These are phyloP conservation scores for Dicaeum eximium DNA, from an alignment of 2,113 vertebrate genomes.

Conservation along the genomic window DNA sequence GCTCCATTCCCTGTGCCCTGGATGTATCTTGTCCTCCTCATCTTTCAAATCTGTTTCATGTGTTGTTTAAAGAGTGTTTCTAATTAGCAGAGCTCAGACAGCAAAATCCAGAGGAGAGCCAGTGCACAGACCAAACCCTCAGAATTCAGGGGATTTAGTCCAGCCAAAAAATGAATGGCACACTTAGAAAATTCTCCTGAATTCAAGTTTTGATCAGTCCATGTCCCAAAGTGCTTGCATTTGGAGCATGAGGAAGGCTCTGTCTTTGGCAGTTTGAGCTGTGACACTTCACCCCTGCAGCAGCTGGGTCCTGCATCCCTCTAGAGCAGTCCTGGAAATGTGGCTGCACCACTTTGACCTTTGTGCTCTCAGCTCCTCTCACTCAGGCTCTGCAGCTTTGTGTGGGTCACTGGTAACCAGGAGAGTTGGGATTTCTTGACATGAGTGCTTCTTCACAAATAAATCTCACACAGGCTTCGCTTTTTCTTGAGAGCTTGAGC, in stretches of 20 bases:
- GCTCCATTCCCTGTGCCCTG: not conserved
- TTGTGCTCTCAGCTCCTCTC: not conserved
- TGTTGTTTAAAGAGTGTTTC: not conserved
- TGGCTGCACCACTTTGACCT: not conserved
- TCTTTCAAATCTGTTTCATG: not conserved
- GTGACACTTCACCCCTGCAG: not conserved
- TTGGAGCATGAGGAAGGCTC: not conserved
- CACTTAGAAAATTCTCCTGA: not conserved
- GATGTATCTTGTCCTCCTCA: not conserved
- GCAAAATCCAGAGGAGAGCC: not conserved
- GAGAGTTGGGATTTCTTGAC: not conserved
- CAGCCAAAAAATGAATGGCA: not conserved
- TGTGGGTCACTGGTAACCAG: not conserved
- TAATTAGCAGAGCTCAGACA: not conserved
- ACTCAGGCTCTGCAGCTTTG: not conserved
- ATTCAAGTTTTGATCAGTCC: not conserved
- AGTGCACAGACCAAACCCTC: not conserved
- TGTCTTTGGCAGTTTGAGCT: not conserved
- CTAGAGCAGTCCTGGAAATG: accelerated
- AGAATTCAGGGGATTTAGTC: not conserved
- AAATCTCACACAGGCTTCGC: accelerated
- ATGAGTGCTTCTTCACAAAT: not conserved
- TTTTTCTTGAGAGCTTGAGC: not conserved
- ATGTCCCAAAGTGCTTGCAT: not conserved
- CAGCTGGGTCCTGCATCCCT: not conserved